phyloP scores from a whole-genome alignment of 2,888 invertebrate species.

The Nasonia oneida region DNA sequence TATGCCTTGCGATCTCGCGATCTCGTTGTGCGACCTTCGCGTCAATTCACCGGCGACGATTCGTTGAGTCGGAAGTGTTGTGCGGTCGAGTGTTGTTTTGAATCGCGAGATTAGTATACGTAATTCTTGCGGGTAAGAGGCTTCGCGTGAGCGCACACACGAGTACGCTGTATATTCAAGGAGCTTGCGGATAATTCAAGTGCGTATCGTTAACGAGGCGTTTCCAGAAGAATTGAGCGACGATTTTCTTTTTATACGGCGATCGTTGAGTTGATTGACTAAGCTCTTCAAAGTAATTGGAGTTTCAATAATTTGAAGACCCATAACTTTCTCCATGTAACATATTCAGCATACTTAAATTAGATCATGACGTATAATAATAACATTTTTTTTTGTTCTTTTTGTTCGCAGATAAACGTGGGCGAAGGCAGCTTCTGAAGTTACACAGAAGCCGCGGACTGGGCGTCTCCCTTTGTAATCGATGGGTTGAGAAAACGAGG shows the following conservation, averaged over 20 bases:
- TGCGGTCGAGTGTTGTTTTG: background rate
- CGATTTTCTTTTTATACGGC: background rate
- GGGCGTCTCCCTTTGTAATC: slow-evolving; percentile 73
- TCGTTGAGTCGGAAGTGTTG: background rate
- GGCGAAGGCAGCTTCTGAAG: slow-evolving; percentile 64
- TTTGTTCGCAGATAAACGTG: slow-evolving; percentile 50
- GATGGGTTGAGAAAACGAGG: slow-evolving; percentile 78
- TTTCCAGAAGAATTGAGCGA: background rate
- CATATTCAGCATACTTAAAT: no score
- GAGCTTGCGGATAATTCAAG: background rate
- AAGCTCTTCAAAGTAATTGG: no score
- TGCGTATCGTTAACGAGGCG: background rate
- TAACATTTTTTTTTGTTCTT: background rate
- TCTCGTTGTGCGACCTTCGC: background rate
- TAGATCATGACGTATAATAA: background rate
- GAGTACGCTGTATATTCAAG: background rate
- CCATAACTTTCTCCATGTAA: no score
- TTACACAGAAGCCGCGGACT: slow-evolving; percentile 66
- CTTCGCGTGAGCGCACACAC: background rate
- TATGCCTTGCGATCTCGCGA: background rate
- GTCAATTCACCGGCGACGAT: slow-evolving; percentile 18
- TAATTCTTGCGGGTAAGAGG: background rate
- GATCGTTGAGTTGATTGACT: no score
- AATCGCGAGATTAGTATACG: background rate
- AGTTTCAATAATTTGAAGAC: no score